Percentiles rank a stretch among this genome's conserved stretches.
phyloP scores from a whole-genome alignment of 2,113 vertebrate genomes.

The Hypomesus transpacificus region DNA sequence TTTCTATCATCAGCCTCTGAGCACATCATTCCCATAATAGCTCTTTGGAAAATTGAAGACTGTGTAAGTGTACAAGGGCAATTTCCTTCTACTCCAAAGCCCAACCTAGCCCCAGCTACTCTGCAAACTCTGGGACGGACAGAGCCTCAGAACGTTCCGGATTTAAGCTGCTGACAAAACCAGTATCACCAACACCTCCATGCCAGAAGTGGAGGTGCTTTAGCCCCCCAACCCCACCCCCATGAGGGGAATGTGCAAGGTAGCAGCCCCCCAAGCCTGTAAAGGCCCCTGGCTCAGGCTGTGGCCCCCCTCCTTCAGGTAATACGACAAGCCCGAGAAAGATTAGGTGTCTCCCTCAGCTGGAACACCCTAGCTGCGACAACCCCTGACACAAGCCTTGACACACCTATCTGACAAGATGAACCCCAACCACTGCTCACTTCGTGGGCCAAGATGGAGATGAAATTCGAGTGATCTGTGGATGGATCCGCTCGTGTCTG shows the following conservation, averaged over 20 bases:
- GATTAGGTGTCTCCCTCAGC: constrained; percentile 7
- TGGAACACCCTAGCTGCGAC: not conserved
- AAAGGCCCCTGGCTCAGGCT: not conserved
- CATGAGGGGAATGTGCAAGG: constrained; percentile 5
- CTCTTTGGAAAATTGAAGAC: too few relatives aligned
- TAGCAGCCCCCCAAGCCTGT: not conserved
- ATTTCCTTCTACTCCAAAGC: not conserved
- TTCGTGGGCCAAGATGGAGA: not conserved
- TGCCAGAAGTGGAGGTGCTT: too few relatives aligned
- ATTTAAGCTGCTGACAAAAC: not conserved
- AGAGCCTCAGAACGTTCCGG: constrained; percentile 46
- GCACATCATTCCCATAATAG: not conserved
- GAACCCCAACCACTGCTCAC: not conserved
- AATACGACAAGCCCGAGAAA: constrained; percentile 3
- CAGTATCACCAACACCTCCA: too few relatives aligned
- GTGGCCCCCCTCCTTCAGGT: constrained; percentile 16
- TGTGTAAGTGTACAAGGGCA: not conserved
- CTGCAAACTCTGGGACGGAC: constrained; percentile 37
- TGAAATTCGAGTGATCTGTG: too few relatives aligned
- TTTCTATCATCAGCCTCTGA: too few relatives aligned
- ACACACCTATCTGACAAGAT: not conserved
- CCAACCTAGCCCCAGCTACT: constrained; percentile 9
- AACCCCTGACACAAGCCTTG: not conserved
- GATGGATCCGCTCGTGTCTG: too few relatives aligned
- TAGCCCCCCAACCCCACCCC: too few relatives aligned